Conservation (phyloP, 2,888 invertebrate species). For the Eupithecia inturbata region DNA sequence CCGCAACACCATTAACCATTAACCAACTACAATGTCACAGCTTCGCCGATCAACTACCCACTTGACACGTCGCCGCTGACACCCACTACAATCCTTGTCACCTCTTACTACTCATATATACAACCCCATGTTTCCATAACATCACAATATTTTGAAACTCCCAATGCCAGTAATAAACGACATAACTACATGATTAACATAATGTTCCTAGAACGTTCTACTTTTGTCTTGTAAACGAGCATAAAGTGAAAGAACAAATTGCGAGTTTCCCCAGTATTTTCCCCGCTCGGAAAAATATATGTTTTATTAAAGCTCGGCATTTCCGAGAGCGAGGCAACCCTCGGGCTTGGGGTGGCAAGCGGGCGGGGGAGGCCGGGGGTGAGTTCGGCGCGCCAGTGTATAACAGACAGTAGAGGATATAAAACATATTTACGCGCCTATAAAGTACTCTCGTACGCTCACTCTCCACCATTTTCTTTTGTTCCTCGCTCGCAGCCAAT, state of each 20-base stretch:
- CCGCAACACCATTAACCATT: conserved; percentile 74
- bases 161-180: conserved; percentile 65
- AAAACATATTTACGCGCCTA: conserved; percentile 85
- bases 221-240: conserved; percentile 85
- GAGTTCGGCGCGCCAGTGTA: conserved; percentile 80
- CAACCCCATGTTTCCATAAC: conserved; percentile 20
- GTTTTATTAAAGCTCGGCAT: conserved; percentile 85
- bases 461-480: conserved; percentile 83
- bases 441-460: conserved; percentile 84
- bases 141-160: conserved; percentile 48
- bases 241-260: conserved; percentile 85
- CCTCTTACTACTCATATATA: conserved; percentile 56
- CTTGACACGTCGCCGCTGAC: conserved; percentile 28
- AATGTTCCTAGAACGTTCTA: conserved; percentile 83
- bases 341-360: conserved; percentile 66
- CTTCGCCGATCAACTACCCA: conserved; percentile 59
- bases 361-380: conserved; percentile 62
- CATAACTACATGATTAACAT: conserved; percentile 81
- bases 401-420: conserved; percentile 85
- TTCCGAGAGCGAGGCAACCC: conserved; percentile 82
- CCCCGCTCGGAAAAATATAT: conserved; percentile 85
- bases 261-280: conserved; percentile 85
- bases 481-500: conserved; percentile 82
- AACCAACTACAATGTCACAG: conserved; percentile 69
- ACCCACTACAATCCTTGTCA: conserved; percentile 60